Conservation (phyloP, 1,140 invertebrate species). For the Glossosoma conforme region DNA sequence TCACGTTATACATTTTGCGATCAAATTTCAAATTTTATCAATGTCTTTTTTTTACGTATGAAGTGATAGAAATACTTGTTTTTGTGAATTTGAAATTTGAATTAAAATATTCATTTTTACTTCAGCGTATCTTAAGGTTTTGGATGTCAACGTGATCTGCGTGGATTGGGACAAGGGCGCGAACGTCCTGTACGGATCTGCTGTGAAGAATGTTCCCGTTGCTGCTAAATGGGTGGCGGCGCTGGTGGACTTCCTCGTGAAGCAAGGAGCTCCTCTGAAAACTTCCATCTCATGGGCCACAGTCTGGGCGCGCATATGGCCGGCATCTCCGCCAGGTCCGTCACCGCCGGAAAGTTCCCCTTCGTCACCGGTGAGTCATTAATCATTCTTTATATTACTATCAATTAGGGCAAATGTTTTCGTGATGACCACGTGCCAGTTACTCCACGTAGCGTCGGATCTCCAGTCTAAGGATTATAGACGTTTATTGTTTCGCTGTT, state of each 20-base stretch:
- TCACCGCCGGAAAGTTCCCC: slow-evolving; percentile 25
- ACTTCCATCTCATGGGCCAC: slow-evolving; percentile 16
- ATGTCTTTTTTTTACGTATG: too few species aligned
- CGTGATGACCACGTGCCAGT: too few species aligned
- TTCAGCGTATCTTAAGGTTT: slow-evolving; percentile 40
- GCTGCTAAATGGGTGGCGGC: slow-evolving; percentile 49
- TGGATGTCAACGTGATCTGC: slow-evolving; percentile 53
- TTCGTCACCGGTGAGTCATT: slow-evolving; percentile 31
- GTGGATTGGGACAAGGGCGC: slow-evolving; percentile 51
- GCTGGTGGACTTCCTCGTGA: slow-evolving; percentile 50
- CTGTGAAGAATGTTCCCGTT: slow-evolving; percentile 46
- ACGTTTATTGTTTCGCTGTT: too few species aligned
- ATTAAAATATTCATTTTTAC: slow-evolving; percentile 26
- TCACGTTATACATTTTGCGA: too few species aligned
- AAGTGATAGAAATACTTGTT: too few species aligned
- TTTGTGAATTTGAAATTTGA: too few species aligned
- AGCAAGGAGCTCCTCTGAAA: not conserved
- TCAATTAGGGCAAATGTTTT: too few species aligned
- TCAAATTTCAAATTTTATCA: too few species aligned
- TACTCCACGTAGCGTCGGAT: too few species aligned
- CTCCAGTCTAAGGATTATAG: too few species aligned
- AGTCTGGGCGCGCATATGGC: slow-evolving; percentile 27
- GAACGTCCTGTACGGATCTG: slow-evolving; percentile 43
- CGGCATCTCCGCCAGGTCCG: slow-evolving; percentile 20
- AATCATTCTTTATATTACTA: not conserved